Evolutionary conservation across 2,113 vertebrate genomes (phyloP).

Genomic region (Mirza zaza): DNA sequence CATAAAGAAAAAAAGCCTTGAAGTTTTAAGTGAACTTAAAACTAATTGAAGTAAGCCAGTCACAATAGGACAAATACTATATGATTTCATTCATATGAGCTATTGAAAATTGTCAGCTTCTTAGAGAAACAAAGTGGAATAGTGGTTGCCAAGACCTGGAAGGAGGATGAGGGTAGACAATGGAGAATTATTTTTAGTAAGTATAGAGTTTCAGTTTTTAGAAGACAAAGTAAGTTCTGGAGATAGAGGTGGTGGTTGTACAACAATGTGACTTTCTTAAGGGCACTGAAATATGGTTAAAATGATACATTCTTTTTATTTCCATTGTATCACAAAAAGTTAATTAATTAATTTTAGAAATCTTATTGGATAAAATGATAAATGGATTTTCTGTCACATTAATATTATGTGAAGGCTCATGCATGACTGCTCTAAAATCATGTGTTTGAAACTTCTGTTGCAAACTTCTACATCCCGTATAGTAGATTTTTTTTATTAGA

Average conservation of each 20-base stretch:
- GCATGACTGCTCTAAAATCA: neutral
- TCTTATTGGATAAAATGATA: neutral
- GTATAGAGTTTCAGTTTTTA: neutral
- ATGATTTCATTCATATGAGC: neutral
- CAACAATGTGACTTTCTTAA: neutral
- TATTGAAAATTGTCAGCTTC: neutral
- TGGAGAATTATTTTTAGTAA: neutral
- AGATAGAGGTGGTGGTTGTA: neutral
- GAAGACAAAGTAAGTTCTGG: neutral
- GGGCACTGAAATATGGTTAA: neutral
- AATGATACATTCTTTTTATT: neutral
- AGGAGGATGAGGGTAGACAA: neutral
- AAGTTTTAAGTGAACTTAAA: neutral
- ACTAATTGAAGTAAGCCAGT: neutral
- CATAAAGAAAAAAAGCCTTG: neutral
- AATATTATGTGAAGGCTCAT: neutral
- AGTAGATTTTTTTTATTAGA: neutral
- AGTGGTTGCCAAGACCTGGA: neutral
- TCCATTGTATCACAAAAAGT: neutral
- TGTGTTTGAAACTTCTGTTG: neutral
- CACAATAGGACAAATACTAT: neutral
- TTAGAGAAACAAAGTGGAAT: neutral
- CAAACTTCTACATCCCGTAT: neutral
- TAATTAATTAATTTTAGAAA: neutral
- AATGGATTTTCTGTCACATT: neutral